Conservation (phyloP, 2,888 invertebrate species). For the Cheilosia variabilis region DNA sequence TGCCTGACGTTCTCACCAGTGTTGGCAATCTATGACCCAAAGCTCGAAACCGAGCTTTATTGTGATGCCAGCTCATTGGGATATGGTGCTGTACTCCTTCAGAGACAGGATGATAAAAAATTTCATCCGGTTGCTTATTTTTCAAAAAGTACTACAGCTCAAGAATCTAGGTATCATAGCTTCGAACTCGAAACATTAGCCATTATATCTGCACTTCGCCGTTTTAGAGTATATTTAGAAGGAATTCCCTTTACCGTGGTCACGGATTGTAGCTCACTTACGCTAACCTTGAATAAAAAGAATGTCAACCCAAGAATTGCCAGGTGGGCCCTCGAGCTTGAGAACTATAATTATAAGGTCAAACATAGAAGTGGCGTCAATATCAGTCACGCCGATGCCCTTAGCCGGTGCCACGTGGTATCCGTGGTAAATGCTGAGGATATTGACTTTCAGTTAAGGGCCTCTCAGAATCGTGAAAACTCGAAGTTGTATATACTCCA, state of each 20-base stretch:
- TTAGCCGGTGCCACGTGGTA: neutral
- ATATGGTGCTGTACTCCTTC: slow-evolving; percentile 77
- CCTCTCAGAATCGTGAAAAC: no score
- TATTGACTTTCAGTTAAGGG: no score
- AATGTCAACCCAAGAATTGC: slow-evolving; percentile 72
- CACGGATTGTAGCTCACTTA: slow-evolving; percentile 78
- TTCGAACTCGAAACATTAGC: neutral
- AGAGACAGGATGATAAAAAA: slow-evolving; percentile 67
- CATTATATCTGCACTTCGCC: no score
- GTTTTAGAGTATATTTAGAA: slow-evolving; percentile 74
- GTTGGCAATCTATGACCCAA: slow-evolving; percentile 77
- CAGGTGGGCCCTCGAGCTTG: slow-evolving; percentile 72
- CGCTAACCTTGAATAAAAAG: slow-evolving; percentile 77
- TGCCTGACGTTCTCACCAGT: slow-evolving; percentile 54
- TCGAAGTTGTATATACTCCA: neutral
- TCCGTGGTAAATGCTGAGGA: no score
- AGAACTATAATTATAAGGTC: no score
- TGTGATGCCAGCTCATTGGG: slow-evolving; percentile 78
- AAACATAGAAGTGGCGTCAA: no score
- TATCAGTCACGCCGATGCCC: slow-evolving; percentile 29
- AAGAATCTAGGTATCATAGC: slow-evolving; percentile 77
- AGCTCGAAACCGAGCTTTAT: slow-evolving; percentile 76
- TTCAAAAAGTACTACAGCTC: slow-evolving; percentile 76
- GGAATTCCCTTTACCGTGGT: slow-evolving; percentile 76
- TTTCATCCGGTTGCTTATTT: slow-evolving; percentile 77